Evolutionary conservation across 2,113 vertebrate genomes (phyloP), one percentile per base, ranked within the genome.

Genomic region (Dendropsophus ebraccatus): DNA sequence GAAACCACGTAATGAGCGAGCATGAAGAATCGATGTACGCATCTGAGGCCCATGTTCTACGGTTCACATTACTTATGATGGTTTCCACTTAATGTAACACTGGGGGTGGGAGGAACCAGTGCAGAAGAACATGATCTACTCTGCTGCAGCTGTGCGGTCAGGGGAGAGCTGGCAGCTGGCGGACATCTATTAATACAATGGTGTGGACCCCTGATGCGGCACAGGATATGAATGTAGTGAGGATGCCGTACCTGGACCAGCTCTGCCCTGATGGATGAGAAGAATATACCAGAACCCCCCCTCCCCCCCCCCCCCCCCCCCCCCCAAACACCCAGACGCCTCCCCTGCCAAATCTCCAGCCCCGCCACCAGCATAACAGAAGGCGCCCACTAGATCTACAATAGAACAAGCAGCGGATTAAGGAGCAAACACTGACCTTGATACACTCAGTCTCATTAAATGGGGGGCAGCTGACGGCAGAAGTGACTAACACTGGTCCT

Each of bases 371-470:
- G 5, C 8, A 7, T 62, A 0, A 62, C 12, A 12, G 28, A 2
- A 62, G 1, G 14, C 14, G 14, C 25, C 65, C 65, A 19, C 30
- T 69, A 69, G 6, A 41, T 69, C 65, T 69, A 19, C 4, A 19
- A 1, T 37, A 69, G 4, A 69, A 30, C 67, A 21, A 70, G 67
- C 67, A 37, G 67, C 35, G 12, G 0, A 2, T 21, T 23, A 47
- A 54, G 23, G 32, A 35, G 4, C 47, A n/a, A 37, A 16, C 77
- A 90, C 96, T 94, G 87, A 99, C 98, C 97, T 99, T 98, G 88
- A 94, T 92, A 87, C 98, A 99, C 88, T 98, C 97, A 0, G 96
- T 97, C 90, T 98, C 97, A 7, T 99, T 99, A 88, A 99, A 97
- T 0, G 96, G 97, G 0, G 97, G 98, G 90, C 98, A 99, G 92